Evolutionary conservation across 2,113 vertebrate genomes (phyloP), one percentile per base, ranked within the genome.

Genomic region (Lagopus muta): DNA sequence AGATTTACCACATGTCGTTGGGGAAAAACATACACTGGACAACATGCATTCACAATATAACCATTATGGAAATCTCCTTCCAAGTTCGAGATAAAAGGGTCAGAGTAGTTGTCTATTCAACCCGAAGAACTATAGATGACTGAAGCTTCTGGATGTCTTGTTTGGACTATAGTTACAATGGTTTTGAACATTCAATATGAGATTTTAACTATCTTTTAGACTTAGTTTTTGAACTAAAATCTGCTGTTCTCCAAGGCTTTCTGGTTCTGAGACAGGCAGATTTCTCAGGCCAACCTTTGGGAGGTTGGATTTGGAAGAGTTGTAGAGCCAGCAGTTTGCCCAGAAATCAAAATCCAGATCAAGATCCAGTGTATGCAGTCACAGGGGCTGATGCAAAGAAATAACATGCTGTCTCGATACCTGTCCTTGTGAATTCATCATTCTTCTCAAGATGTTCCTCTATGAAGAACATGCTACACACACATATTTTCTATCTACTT

Each of bases 361-460:
- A 65, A 42, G 20, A 3, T 15, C 50, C 11, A 0, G 0, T 47
- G 62, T 48, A 13, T 24, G 58, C 43, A 20, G 12, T n/a, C 40
- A 48, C 36, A 72, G 36, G 27, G 34, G 28, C 13, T 34, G 52
- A 11, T 30, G 45, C 11, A 66, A 70, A 77, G 28, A 69, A 62
- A 45, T 58, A 60, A 47, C 36, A 62, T 11, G 14, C 15, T 62
- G 60, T 38, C 36, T 27, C 18, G 36, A 38, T 36, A 16, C 38
- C 58, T 40, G 40, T n/a, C 22, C 11, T 66, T 50, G 21, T 79
- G 28, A 48, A 57, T 57, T 60, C 47, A 13, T 32, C 19, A 47
- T 79, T 55, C 42, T 52, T 52, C 67, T 42, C 24, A 40, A 64
- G 55, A 48, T 18, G 38, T 78, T 90, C 64, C 34, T 62, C 22